These are phyloP conservation scores for Delia radicum DNA, from an alignment of 1,140 invertebrate genomes.

Conservation along the genomic window DNA sequence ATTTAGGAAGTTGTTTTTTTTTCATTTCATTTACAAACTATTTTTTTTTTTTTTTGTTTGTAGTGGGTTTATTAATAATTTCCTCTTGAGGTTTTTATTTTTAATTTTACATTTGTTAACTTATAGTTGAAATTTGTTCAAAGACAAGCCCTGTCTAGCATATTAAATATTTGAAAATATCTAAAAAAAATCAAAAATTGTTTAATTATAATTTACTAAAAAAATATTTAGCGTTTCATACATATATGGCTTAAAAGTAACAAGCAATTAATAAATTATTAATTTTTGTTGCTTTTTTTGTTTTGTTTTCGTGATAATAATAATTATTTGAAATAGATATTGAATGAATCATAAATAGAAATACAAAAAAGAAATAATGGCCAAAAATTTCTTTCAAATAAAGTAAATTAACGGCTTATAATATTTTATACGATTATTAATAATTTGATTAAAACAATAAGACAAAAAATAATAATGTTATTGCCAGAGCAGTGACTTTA, in stretches of 20 bases:
- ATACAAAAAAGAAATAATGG: not conserved
- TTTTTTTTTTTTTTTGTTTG: not conserved
- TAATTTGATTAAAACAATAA: too few relatives aligned
- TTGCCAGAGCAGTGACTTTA: too few relatives aligned
- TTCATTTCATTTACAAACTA: not conserved
- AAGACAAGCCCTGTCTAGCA: not conserved
- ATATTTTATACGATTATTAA: too few relatives aligned
- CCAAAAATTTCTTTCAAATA: too few relatives aligned
- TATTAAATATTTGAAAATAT: not conserved
- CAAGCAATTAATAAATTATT: not conserved
- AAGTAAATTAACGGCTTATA: too few relatives aligned
- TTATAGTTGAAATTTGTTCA: not conserved
- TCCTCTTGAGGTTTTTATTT: not conserved
- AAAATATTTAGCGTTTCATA: not conserved
- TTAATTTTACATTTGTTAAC: not conserved
- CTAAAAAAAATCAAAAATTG: too few relatives aligned
- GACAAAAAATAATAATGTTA: too few relatives aligned
- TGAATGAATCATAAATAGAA: not conserved
- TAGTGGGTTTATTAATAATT: not conserved
- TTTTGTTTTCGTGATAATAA: not conserved
- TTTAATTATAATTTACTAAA: too few relatives aligned
- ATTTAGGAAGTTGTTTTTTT: conserved; percentile 1
- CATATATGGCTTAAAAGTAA: not conserved
- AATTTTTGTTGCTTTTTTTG: not conserved
- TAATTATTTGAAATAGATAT: not conserved